These are phyloP conservation scores for Acanthopagrus latus DNA, from an alignment of 2,797 vertebrate genomes.

Conservation along the genomic window DNA sequence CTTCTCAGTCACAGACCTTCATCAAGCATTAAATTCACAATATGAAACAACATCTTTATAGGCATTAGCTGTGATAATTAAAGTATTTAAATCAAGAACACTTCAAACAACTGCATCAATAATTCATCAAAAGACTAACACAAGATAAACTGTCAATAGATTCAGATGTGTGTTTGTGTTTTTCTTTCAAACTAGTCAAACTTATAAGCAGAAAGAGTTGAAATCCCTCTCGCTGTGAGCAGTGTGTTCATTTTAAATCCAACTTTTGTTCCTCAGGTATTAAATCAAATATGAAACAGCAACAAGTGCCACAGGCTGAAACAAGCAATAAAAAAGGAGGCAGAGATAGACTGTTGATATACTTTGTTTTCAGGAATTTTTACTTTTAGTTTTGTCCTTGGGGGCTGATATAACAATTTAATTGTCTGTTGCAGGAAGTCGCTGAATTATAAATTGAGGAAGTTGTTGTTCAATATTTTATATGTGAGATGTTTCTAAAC, in stretches of 20 bases:
- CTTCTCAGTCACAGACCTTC: background rate
- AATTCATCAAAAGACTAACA: background rate
- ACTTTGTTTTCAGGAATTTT: background rate
- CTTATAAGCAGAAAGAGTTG: background rate
- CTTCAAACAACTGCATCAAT: background rate
- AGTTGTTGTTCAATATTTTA: background rate
- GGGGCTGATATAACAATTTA: background rate
- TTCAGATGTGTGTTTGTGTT: background rate
- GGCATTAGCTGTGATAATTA: background rate
- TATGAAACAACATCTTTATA: background rate
- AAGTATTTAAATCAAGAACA: background rate
- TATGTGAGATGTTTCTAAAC: no score
- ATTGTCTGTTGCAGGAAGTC: background rate
- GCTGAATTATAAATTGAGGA: background rate
- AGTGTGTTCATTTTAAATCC: background rate
- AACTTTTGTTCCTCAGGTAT: background rate
- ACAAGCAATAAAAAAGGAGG: slow-evolving; percentile 1
- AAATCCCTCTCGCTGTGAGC: background rate
- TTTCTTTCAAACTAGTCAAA: background rate
- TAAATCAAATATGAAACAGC: background rate
- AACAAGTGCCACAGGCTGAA: background rate
- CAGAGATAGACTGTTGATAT: background rate
- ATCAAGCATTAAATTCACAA: background rate
- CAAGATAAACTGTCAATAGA: background rate
- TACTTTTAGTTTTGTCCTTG: background rate